Evolutionary conservation across 2,797 vertebrate species (phyloP).

Genomic region (Hippopotamyrus pictus): DNA sequence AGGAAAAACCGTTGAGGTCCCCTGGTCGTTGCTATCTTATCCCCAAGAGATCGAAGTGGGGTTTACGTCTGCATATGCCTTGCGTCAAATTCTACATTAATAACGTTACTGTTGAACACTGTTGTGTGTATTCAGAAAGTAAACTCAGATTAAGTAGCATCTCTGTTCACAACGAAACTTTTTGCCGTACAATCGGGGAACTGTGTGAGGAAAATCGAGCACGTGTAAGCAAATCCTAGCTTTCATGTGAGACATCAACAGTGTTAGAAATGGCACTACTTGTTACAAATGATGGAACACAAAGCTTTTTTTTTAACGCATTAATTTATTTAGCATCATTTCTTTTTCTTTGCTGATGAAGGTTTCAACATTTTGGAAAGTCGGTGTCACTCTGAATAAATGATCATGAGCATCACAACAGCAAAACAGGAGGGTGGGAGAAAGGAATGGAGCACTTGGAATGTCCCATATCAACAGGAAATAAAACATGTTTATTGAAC

Average conservation of each 20-base stretch:
- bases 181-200: neutral
- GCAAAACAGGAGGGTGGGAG: neutral
- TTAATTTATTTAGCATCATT: conserved; percentile 22
- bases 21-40: neutral
- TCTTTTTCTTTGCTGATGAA: conserved; percentile 22
- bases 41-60: neutral
- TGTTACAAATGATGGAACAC: conserved; percentile 14
- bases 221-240: neutral
- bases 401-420: conserved; percentile 1
- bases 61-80: neutral
- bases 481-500: conserved; percentile 99
- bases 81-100: neutral
- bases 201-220: neutral
- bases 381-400: conserved; percentile 22
- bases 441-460: conserved; percentile 38
- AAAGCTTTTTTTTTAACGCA: conserved; percentile 14
- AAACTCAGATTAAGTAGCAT: neutral
- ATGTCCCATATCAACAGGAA: conserved; percentile 89
- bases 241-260: neutral
- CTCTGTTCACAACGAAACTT: neutral
- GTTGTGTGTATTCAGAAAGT: neutral
- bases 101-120: neutral
- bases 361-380: conserved; percentile 28
- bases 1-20: neutral
- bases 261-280: neutral